Evolutionary conservation across 2,113 vertebrate genomes (phyloP), one percentile per base, ranked within the genome.

Genomic region (Scatophagus argus): DNA sequence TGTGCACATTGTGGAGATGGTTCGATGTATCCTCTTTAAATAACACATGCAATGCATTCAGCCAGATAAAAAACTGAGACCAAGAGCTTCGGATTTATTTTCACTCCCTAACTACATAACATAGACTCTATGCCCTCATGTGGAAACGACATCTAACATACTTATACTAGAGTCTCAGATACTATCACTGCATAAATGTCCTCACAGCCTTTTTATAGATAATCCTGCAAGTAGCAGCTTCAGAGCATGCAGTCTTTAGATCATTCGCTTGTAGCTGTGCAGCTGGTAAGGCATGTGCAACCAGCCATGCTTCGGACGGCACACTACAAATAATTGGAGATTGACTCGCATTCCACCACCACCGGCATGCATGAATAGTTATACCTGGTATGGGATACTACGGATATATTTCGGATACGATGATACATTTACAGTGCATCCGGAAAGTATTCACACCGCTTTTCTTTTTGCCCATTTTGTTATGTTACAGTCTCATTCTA

Each of bases 221-320:
- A 84, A 80, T 84, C 67, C 49, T 38, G 52, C 52, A 77, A 69
- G 66, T 29, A 77, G 72, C 77, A 79, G 70, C 76, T 79, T 76
- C 67, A 86, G 67, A 79, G 63, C 54, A 77, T 55, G 70, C 67
- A 52, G 61, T 88, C 61, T 80, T 79, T 84, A 78, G 77, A 84
- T 80, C 46, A 78, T 84, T 60, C 69, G 68, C 71, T 74, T 73
- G 59, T 67, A 60, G 77, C 61, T 70, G 66, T 62, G 64, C 64
- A 84, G 70, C 76, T 69, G 52, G 71, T 43, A 59, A 43, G 41
- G 64, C 75, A 77, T 70, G 67, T 84, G 78, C 67, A 88, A 16
- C 67, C 68, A 81, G 77, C 79, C 71, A 56, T 81, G 72, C 39
- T 62, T 83, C 19, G 87, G 61, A 77, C 27, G 44, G 41, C 51